Conservation (phyloP, 2,113 vertebrate genomes). For the Tyto alba region DNA sequence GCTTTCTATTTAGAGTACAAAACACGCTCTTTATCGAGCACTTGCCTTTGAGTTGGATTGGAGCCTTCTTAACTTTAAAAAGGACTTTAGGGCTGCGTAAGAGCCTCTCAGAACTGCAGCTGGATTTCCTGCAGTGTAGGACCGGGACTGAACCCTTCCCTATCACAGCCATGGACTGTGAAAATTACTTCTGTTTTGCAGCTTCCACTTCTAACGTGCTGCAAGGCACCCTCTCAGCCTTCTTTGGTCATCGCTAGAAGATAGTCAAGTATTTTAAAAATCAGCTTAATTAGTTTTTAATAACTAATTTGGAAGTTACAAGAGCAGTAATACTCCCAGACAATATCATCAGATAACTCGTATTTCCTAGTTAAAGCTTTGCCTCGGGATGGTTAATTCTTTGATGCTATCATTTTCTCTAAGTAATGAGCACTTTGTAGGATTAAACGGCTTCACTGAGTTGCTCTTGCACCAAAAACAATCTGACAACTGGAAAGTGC, state of each 20-base stretch:
- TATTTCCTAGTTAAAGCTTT: slow-evolving; percentile 6
- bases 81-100: neutral
- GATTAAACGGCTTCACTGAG: slow-evolving; percentile 45
- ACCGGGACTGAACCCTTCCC: neutral
- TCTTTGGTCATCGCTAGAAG: neutral
- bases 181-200: neutral
- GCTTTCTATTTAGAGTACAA: neutral
- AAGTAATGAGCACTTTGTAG: slow-evolving; percentile 55
- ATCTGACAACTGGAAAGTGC: slow-evolving; percentile 5
- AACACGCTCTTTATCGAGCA: neutral
- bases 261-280: neutral
- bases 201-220: neutral
- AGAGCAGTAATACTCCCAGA: slow-evolving; percentile 16
- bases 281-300: slow-evolving; percentile 21
- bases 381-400: slow-evolving; percentile 41
- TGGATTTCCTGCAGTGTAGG: neutral
- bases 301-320: slow-evolving; percentile 34
- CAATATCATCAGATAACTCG: neutral
- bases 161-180: neutral
- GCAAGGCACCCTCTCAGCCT: neutral
- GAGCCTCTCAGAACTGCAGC: neutral
- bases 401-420: slow-evolving; percentile 54
- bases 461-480: slow-evolving; percentile 44
- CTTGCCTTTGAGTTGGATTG: neutral
- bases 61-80: neutral